Evolutionary conservation across 2,888 invertebrate species (phyloP).

Genomic region (Sacculina carcini): DNA sequence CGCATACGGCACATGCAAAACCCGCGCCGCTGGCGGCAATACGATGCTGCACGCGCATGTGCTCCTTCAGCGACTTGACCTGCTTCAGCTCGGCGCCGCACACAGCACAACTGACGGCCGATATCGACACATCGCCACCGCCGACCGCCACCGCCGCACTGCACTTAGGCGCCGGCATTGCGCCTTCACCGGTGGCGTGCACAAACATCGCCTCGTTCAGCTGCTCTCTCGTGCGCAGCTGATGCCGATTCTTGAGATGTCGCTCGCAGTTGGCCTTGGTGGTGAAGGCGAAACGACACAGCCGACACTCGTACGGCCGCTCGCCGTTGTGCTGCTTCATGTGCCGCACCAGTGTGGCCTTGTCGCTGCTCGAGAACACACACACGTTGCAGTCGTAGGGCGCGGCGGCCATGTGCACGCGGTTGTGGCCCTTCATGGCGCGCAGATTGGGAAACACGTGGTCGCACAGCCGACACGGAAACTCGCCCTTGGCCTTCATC

Average conservation of each 20-base stretch:
- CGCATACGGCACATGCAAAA: constrained; percentile 80
- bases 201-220: constrained; percentile 66
- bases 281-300: constrained; percentile 90
- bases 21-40: constrained; percentile 16
- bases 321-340: constrained; percentile 87
- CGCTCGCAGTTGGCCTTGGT: constrained; percentile 93
- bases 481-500: constrained; percentile 67
- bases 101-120: constrained; percentile 22
- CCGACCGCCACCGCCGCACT: too few relatives aligned
- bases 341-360: constrained; percentile 68
- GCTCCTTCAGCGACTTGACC: constrained; percentile 21
- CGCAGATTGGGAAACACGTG: constrained; percentile 64
- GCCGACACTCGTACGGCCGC: constrained; percentile 70
- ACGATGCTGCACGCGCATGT: constrained; percentile 18
- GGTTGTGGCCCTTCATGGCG: constrained; percentile 68
- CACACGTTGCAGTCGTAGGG: constrained; percentile 85
- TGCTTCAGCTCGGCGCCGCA: constrained; percentile 23
- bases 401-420: constrained; percentile 46
- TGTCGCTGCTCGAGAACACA: constrained; percentile 61
- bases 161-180: constrained; percentile 12
- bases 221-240: constrained; percentile 58
- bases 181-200: constrained; percentile 47
- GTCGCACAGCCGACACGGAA: constrained; percentile 66
- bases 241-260: constrained; percentile 70
- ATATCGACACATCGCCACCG: constrained; percentile 12